phyloP scores from a whole-genome alignment of 1,140 invertebrate species.

The Drosophila funebris region DNA sequence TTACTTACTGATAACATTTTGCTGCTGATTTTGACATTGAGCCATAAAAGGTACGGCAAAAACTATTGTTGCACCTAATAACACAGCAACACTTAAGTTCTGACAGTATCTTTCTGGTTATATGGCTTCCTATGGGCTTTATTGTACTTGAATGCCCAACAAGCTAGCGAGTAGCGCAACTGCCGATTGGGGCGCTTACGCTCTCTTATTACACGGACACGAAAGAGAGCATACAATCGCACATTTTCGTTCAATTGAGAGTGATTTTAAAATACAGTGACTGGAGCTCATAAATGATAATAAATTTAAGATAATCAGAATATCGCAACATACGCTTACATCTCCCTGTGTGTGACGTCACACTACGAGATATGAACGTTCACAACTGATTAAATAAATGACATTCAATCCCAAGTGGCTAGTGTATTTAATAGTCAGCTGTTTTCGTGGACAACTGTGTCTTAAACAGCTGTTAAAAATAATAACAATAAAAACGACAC shows the following conservation, averaged over 20 bases:
- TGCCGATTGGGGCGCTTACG: slow-evolving; percentile 33
- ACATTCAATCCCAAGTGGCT: neutral
- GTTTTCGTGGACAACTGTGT: neutral
- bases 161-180: slow-evolving; percentile 43
- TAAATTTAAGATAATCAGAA: neutral
- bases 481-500: neutral
- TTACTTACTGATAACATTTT: slow-evolving; percentile 59
- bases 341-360: neutral
- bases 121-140: slow-evolving; percentile 21
- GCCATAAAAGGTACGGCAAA: slow-evolving; percentile 21
- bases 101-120: neutral
- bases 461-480: neutral
- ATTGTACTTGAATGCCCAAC: slow-evolving; percentile 42
- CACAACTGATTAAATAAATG: slow-evolving; percentile 4
- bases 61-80: slow-evolving; percentile 46
- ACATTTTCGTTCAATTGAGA: neutral
- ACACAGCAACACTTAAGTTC: neutral
- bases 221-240: slow-evolving; percentile 15
- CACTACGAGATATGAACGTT: neutral
- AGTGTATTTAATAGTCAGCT: neutral
- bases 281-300: neutral
- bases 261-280: neutral
- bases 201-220: neutral
- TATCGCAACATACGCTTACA: neutral
- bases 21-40: slow-evolving; percentile 41